These are phyloP conservation scores for Tinamus guttatus DNA, from an alignment of 2,113 vertebrate genomes.

Conservation along the genomic window DNA sequence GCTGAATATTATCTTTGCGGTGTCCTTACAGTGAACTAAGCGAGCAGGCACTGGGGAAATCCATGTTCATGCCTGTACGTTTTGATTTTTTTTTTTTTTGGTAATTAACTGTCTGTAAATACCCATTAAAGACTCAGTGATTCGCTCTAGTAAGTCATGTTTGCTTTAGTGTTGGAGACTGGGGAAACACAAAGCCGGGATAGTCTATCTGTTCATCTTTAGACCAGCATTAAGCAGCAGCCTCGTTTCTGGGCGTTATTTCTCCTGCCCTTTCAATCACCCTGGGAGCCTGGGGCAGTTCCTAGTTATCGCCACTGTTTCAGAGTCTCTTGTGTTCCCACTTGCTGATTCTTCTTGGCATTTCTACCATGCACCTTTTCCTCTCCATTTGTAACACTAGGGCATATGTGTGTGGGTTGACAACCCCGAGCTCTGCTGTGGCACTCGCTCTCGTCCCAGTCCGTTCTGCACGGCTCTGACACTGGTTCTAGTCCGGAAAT, in stretches of 20 bases:
- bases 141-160: not conserved
- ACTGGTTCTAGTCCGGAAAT: not conserved
- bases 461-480: rapidly evolving
- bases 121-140: not conserved
- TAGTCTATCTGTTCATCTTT: not conserved
- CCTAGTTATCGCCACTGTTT: not conserved
- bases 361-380: not conserved
- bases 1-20: not conserved
- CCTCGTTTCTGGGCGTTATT: not conserved
- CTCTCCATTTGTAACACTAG: not conserved
- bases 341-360: not conserved
- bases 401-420: not conserved
- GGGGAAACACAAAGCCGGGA: not conserved
- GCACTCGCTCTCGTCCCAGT: not conserved
- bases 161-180: not conserved
- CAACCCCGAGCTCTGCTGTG: not conserved
- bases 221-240: not conserved
- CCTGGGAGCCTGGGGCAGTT: not conserved
- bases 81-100: not conserved
- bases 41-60: not conserved
- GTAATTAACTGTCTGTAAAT: not conserved
- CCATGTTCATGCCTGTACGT: rapidly evolving
- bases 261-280: not conserved
- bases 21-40: not conserved
- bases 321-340: not conserved